Percentiles rank a stretch among this genome's conserved stretches.
phyloP scores from a whole-genome alignment of 2,888 invertebrate genomes.

The Hesperia comma region DNA sequence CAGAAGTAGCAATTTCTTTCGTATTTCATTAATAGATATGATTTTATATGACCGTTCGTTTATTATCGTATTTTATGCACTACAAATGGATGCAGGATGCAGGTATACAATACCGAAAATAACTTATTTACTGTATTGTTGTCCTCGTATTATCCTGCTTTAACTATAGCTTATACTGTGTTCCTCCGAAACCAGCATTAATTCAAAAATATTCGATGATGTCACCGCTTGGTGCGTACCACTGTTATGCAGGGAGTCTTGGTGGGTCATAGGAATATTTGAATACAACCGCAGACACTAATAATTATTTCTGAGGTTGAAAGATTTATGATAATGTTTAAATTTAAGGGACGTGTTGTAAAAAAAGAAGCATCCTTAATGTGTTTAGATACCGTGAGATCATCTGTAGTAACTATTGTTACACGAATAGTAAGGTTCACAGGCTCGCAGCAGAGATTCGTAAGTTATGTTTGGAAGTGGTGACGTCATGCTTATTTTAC shows the following conservation, averaged over 20 bases:
- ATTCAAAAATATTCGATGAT: slow-evolving; percentile 2
- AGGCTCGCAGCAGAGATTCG: background rate
- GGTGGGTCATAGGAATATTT: background rate
- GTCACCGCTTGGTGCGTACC: background rate
- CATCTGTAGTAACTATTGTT: slow-evolving; percentile 9
- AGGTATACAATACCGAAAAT: too few species aligned
- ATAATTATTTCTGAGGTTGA: background rate
- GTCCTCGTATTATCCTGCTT: background rate
- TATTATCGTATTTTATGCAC: too few species aligned
- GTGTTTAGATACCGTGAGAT: slow-evolving; percentile 10
- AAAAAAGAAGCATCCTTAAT: slow-evolving; percentile 8
- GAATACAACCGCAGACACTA: background rate
- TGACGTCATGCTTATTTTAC: slow-evolving; percentile 25
- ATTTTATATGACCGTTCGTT: too few species aligned
- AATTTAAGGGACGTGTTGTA: background rate
- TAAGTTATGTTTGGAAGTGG: slow-evolving; percentile 1
- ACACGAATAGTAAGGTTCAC: background rate
- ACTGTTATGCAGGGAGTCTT: too few species aligned
- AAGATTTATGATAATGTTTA: slow-evolving; percentile 15
- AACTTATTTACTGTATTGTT: too few species aligned
- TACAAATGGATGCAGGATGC: too few species aligned
- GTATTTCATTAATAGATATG: too few species aligned
- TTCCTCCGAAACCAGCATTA: background rate
- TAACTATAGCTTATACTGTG: background rate
- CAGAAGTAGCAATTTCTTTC: too few species aligned